These are phyloP conservation scores for Bos indicus DNA, from an alignment of 2,113 vertebrate species.

Conservation along the genomic window DNA sequence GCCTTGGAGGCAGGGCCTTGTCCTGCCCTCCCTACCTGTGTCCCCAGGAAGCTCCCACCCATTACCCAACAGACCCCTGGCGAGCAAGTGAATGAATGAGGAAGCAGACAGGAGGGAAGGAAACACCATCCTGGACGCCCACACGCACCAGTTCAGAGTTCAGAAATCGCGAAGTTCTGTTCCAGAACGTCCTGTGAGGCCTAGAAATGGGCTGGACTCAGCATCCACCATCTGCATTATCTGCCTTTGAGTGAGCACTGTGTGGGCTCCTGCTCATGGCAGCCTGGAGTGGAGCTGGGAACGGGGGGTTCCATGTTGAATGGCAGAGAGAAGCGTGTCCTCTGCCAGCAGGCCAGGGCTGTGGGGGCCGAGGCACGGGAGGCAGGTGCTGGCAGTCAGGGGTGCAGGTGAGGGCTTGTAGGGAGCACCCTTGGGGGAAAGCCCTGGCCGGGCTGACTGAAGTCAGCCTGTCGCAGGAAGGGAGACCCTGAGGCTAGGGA, in stretches of 20 bases:
- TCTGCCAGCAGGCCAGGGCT: neutral
- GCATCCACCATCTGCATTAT: rapidly evolving
- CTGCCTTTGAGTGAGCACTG: neutral
- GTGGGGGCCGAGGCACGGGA: no score
- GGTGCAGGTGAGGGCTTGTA: neutral
- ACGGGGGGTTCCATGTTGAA: neutral
- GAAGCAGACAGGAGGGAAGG: neutral
- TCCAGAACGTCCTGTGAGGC: neutral
- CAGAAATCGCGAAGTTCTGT: neutral
- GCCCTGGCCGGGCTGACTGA: neutral
- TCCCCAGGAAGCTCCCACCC: no score
- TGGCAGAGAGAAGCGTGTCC: neutral
- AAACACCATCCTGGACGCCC: rapidly evolving
- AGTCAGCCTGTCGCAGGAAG: neutral
- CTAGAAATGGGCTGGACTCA: neutral
- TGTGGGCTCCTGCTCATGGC: neutral
- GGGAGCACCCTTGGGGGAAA: neutral
- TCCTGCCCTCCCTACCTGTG: neutral
- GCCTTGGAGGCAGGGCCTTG: neutral
- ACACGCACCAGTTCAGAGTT: neutral
- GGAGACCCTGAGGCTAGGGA: neutral
- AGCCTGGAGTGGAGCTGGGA: neutral
- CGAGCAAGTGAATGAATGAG: neutral
- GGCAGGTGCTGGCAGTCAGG: neutral
- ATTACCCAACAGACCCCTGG: neutral